Base-by-base conservation (phyloP, 2,888 invertebrate genomes). In the Laspeyria flexula region DNA sequence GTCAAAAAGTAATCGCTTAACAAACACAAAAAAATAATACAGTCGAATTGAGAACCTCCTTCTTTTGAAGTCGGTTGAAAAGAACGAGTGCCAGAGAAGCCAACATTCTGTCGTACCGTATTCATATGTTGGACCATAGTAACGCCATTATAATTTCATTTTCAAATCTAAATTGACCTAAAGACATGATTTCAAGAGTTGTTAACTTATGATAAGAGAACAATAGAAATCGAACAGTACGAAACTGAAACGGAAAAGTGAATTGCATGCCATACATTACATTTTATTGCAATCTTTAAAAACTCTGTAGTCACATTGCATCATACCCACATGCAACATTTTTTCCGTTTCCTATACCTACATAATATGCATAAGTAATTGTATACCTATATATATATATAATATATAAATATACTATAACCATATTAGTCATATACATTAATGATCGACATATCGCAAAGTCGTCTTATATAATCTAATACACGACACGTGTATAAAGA, bases 401-500 rank as follows among this genome's bases (percentile, higher is more conserved):
- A n/a, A n/a, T n/a, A n/a, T n/a, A n/a, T n/a, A n/a, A 44, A 44
- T 38, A 38, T 56, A 34, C 38, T 30, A 54, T 50, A 31, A 11
- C 39, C 45, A 56, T 55, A 53, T 67, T 65, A 66, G 60, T 70
- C 49, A 66, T 58, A 53, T 51, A 57, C 53, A 61, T 56, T 52
- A 44, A 53, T 50, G 43, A 56, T 53, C 29, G 40, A 42, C 51
- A 53, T 45, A 54, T 58, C 46, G 46, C 29, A 49, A 37, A 56
- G 38, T 41, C 51, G 55, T 65, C 52, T 65, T 65, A 65, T 62
- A 62, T 67, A 65, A 70, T 64, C 44, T 44, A 54, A 31, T 42
- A 54, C 21, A 53, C 18, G 55, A 63, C 71, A 70, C 72, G 73
- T 72, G 72, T 72, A 67, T 35, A 43, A 50, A 38, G 64, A 53